Evolutionary conservation across 2,113 vertebrate species (phyloP), one percentile per base, ranked within the genome.

Genomic region (Gorsachius goisagi): DNA sequence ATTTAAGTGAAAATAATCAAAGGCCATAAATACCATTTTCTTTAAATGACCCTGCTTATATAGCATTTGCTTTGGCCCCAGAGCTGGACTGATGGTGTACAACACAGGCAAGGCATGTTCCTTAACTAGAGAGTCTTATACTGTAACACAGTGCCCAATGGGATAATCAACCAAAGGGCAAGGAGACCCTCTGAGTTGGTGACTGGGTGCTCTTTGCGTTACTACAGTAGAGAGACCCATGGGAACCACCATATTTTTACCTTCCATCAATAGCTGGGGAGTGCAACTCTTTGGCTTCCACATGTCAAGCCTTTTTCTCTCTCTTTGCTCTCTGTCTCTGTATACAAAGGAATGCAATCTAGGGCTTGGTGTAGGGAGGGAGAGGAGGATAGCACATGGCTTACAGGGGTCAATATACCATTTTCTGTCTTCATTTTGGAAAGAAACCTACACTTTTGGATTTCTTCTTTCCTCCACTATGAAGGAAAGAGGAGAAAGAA

Each of bases 211-310:
- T 52, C 53, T 92, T 87, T 47, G 39, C 33, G 16, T 66, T 73
- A 44, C 28, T 75, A n/a, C 28, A 68, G 28, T 4, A 78, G 28
- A 81, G 24, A 68, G 0, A 30, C 10, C 30, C 52, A 41, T 56
- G 39, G 45, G 28, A 79, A 72, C 35, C 77, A 62, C 21, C 1
- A 0, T 15, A 37, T 62, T 95, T 90, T 85, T 85, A 90, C n/a
- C 55, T 82, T 89, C 58, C 10, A 4, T 68, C 35, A 82, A 24
- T 22, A n/a, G 13, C 32, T 90, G 64, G 26, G 44, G 74, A 89
- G 24, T n/a, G 47, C 28, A 85, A 56, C 35, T 76, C 87, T 83
- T 86, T 91, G 81, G 74, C 24, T 95, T 91, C 62, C 58, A 89
- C 9, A 23, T 50, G 21, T 20, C 44, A 82, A 73, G 23, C 27